These are phyloP conservation scores for Athene noctua DNA, from an alignment of 2,113 vertebrate species.

Conservation along the genomic window DNA sequence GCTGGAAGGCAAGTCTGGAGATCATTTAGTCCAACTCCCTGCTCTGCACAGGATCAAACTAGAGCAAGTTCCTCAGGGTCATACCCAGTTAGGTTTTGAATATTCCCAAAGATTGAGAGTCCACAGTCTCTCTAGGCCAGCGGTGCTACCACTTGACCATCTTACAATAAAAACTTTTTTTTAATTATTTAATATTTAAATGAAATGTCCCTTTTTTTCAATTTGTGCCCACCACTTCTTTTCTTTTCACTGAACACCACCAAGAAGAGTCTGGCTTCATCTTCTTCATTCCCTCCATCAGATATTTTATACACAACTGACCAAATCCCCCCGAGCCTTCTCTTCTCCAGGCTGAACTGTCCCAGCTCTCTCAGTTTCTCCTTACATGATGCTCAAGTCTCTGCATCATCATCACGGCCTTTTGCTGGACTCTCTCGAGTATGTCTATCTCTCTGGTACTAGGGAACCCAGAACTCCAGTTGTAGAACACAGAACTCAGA, in stretches of 20 bases:
- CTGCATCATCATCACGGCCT: neutral
- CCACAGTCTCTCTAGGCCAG: neutral
- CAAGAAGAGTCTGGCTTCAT: neutral
- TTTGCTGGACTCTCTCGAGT: neutral
- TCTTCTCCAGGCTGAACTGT: neutral
- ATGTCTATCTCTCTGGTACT: too few species aligned
- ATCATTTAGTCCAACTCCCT: neutral
- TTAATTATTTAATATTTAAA: neutral
- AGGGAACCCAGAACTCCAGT: neutral
- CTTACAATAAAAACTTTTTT: neutral
- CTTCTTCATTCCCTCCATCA: neutral
- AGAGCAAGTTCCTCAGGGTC: neutral
- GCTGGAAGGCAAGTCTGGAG: neutral
- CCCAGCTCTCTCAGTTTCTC: neutral
- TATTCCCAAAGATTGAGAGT: neutral
- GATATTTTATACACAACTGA: neutral
- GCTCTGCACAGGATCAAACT: neutral
- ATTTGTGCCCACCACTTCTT: neutral
- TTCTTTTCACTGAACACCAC: neutral
- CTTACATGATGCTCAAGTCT: neutral
- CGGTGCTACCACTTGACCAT: neutral
- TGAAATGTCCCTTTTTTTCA: neutral
- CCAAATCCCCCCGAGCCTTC: neutral
- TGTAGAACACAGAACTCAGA: too few species aligned
- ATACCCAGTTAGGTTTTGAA: rapidly evolving